These are phyloP conservation scores for zebrafish (Danio rerio) DNA, from an alignment of 2,113 vertebrate genomes.

Conservation along the genomic window GRCz12tu NC_133181.1:50650001-50650500, in stretches of 20 bases:
- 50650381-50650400: background rate
- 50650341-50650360: too few species aligned
- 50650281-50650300: too few species aligned
- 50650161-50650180: background rate
- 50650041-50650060: background rate
- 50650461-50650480: too few species aligned
- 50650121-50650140: conserved; percentile 41
- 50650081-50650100: conserved; percentile 19
- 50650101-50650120: conserved; percentile 7
- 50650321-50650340: too few species aligned
- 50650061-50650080: background rate
- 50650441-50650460: background rate
- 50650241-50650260: too few species aligned
- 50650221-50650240: too few species aligned
- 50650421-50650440: background rate
- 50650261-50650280: too few species aligned
- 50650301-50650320: too few species aligned
- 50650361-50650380: too few species aligned
- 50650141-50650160: background rate
- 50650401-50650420: background rate
- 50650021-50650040: conserved; percentile 27
- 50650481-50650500: too few species aligned
- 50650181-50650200: too few species aligned
- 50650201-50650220: too few species aligned
- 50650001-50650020: conserved; percentile 26